phyloP scores from a whole-genome alignment of 2,113 vertebrate genomes.

The Cyprinodon tularosa region DNA sequence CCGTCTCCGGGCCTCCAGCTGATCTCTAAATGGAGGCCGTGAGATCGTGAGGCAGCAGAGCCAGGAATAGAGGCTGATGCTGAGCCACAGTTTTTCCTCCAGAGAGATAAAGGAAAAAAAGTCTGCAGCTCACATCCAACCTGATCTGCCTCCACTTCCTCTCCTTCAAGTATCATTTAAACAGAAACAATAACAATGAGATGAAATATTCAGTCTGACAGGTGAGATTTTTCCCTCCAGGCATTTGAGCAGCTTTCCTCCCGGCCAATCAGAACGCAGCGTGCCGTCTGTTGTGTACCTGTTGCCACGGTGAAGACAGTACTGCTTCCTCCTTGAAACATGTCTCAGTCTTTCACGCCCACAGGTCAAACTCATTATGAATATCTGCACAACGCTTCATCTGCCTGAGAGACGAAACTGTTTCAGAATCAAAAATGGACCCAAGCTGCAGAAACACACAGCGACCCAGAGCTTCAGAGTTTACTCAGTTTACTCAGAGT shows the following conservation, averaged over 20 bases:
- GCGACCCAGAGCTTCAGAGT: background rate
- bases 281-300: conserved; percentile 39
- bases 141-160: background rate
- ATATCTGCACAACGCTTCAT: background rate
- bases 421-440: conserved; percentile 18
- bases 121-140: background rate
- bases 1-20: background rate
- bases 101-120: background rate
- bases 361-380: background rate
- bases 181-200: background rate
- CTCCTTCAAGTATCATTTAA: background rate
- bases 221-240: conserved; percentile 31
- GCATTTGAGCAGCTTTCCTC: background rate
- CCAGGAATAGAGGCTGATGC: conserved; percentile 76
- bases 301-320: conserved; percentile 53
- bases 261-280: conserved; percentile 50
- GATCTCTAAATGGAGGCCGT: conserved; percentile 28
- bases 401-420: conserved; percentile 1
- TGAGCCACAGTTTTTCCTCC: conserved; percentile 19
- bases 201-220: background rate
- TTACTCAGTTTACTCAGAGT: conserved; percentile 29
- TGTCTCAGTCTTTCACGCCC: background rate
- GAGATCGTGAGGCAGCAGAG: conserved; percentile 51
- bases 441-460: background rate
- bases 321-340: conserved; percentile 57